A percentile compares a stretch with the other conserved stretches of the same genome.
Conservation (phyloP, 2,888 invertebrate species). For the Limnephilus rhombicus region DNA sequence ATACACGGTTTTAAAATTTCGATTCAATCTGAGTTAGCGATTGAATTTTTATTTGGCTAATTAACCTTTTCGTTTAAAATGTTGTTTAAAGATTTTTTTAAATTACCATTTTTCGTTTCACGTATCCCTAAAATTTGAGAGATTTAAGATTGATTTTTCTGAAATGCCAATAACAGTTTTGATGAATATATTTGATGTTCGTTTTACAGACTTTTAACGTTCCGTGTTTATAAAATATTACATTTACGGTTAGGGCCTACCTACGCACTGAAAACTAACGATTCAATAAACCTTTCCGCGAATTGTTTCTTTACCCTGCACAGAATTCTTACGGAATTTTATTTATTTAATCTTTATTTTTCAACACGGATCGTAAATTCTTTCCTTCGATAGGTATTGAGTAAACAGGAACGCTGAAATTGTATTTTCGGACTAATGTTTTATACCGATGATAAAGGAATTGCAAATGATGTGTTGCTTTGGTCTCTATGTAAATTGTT, state of each 20-base stretch:
- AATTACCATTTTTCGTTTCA: background rate
- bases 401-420: constrained; percentile 22
- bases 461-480: background rate
- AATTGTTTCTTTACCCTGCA: background rate
- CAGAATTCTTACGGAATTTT: background rate
- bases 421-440: constrained; percentile 36
- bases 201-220: background rate
- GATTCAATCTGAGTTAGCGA: background rate
- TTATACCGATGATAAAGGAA: background rate
- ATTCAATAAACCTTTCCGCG: background rate
- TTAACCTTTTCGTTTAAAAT: background rate
- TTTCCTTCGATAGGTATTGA: constrained; percentile 16
- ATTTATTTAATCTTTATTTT: background rate
- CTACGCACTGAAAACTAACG: background rate
- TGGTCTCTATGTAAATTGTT: background rate
- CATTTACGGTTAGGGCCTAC: background rate
- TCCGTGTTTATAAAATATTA: background rate
- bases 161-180: background rate
- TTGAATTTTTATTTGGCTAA: background rate
- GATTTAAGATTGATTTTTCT: background rate
- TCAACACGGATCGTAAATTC: background rate
- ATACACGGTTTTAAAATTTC: background rate
- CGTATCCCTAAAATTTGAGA: background rate
- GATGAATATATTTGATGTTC: background rate
- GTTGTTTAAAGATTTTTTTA: background rate